Percentiles rank a stretch among this genome's conserved stretches.
Evolutionary conservation across 1,140 invertebrate species (phyloP).

Genomic region (Babylonia areolata): DNA sequence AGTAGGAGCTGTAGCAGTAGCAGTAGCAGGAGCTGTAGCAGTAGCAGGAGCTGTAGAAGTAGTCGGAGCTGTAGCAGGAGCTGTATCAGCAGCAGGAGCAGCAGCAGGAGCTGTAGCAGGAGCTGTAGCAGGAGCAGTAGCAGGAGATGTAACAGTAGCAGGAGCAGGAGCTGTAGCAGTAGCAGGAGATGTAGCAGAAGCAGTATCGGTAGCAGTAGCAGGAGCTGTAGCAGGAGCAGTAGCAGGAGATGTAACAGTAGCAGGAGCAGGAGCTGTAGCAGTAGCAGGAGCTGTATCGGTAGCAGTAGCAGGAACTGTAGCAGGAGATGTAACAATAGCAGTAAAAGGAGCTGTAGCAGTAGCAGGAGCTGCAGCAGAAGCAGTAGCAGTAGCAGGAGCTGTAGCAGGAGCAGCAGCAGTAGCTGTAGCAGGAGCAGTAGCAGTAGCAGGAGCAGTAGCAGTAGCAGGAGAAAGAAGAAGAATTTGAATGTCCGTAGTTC

Average conservation of each 20-base stretch:
- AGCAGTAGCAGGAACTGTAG: background rate
- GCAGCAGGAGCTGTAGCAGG: background rate
- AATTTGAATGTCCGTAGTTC: too few relatives aligned
- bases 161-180: background rate
- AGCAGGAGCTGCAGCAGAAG: too few relatives aligned
- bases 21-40: too few relatives aligned
- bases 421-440: background rate
- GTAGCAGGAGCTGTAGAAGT: too few relatives aligned
- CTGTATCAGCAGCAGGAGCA: too few relatives aligned
- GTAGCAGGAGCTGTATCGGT: constrained; percentile 6
- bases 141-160: background rate
- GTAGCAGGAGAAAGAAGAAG: too few relatives aligned
- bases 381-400: background rate
- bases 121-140: background rate
- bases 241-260: background rate
- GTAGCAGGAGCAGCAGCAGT: background rate
- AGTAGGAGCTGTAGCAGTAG: background rate
- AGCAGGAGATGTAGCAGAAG: background rate
- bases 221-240: background rate
- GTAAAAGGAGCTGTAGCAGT: background rate
- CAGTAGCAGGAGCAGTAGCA: background rate
- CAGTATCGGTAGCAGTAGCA: background rate
- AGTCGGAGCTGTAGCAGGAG: too few relatives aligned
- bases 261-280: background rate
- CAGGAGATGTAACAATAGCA: background rate